A percentile compares a stretch with the other conserved stretches of the same genome.
These are phyloP conservation scores for Gastracanthus pulcherrimus DNA, from an alignment of 2,888 invertebrate genomes.

Conservation along the genomic window DNA sequence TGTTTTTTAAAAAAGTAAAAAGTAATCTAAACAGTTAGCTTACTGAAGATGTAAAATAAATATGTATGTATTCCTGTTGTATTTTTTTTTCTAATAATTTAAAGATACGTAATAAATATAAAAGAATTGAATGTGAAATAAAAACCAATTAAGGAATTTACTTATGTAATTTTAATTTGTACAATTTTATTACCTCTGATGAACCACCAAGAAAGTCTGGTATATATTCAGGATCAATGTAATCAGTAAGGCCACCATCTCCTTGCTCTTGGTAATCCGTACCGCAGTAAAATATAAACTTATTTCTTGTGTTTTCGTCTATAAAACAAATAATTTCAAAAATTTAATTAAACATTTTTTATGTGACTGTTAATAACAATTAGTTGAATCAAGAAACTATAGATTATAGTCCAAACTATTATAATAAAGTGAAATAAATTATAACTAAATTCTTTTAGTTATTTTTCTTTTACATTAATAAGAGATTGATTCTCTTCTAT, in stretches of 20 bases:
- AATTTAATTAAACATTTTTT: no score
- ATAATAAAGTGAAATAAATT: no score
- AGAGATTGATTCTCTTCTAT: no score
- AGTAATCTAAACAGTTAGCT: conserved; percentile 19
- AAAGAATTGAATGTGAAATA: neutral
- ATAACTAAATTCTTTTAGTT: no score
- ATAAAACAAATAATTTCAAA: conserved; percentile 54
- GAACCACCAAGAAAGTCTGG: conserved; percentile 96
- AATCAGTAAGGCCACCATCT: conserved; percentile 89
- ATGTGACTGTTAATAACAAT: no score
- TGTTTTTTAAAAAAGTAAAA: conserved; percentile 67
- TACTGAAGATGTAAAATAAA: conserved; percentile 7
- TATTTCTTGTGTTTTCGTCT: conserved; percentile 95
- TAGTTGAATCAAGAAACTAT: no score
- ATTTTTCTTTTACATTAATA: no score
- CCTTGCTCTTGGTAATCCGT: conserved; percentile 88
- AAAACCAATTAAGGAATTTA: neutral
- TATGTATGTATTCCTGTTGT: neutral
- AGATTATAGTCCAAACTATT: no score
- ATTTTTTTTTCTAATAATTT: neutral
- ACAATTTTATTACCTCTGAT: conserved; percentile 83
- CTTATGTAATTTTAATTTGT: neutral
- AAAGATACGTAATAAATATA: neutral
- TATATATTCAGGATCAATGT: conserved; percentile 90
- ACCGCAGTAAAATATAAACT: conserved; percentile 94